Percentiles rank a stretch among this genome's conserved stretches.
These are phyloP conservation scores for Meriones unguiculatus DNA, from an alignment of 2,113 vertebrate genomes.

Conservation along the genomic window DNA sequence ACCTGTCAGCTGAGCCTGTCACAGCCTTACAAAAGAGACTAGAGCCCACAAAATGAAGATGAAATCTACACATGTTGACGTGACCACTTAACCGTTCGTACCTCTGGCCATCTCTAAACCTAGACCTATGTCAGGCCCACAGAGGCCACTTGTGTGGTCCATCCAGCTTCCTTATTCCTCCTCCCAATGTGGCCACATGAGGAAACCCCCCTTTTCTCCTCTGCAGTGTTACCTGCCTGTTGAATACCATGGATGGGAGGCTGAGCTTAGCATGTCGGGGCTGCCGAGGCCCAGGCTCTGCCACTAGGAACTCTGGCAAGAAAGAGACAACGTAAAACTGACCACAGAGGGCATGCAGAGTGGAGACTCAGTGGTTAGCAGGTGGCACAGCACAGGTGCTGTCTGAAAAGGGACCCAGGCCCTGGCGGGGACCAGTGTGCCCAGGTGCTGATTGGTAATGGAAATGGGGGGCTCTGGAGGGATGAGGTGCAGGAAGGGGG, in stretches of 20 bases:
- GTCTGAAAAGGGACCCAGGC: background rate
- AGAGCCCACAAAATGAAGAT: background rate
- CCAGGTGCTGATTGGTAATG: background rate
- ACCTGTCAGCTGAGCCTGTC: background rate
- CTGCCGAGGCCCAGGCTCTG: background rate
- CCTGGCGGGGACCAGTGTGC: no score
- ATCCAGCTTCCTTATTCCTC: background rate
- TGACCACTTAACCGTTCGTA: background rate
- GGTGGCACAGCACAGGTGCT: background rate
- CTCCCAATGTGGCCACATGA: background rate
- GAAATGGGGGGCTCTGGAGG: background rate
- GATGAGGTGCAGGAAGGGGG: background rate
- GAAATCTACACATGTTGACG: background rate
- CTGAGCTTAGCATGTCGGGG: background rate
- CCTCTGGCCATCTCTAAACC: background rate
- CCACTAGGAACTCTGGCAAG: background rate
- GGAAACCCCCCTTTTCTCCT: background rate
- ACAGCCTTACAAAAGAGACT: background rate
- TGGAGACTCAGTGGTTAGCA: background rate
- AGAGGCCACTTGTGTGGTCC: background rate
- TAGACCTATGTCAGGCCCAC: background rate
- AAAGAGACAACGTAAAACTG: background rate
- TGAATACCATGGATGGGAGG: background rate
- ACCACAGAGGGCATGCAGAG: fast-evolving
- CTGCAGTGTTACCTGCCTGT: background rate